Evolutionary conservation across 2,113 vertebrate species (phyloP).

Genomic region (Sylvilagus bachmani): DNA sequence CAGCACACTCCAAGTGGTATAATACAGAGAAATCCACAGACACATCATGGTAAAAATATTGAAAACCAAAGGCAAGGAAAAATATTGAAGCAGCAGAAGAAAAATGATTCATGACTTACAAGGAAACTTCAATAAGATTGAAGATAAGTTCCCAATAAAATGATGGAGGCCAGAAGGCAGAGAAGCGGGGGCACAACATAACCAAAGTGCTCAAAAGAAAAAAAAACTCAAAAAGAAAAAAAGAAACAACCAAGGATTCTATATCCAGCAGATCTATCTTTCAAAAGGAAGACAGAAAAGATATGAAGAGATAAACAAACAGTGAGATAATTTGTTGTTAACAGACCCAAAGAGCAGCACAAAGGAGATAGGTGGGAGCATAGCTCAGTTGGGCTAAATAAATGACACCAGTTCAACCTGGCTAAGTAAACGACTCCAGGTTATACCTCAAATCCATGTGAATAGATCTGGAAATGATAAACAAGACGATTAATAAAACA

Average conservation of each 20-base stretch:
- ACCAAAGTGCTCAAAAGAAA: neutral
- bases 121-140: neutral
- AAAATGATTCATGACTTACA: neutral
- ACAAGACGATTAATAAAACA: neutral
- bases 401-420: too few relatives aligned
- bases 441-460: neutral
- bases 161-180: neutral
- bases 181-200: neutral
- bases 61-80: neutral
- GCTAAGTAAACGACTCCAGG: neutral
- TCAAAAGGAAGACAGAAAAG: slow-evolving; percentile 27
- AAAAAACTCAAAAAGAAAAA: neutral
- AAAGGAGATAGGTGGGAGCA: neutral
- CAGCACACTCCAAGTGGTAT: neutral
- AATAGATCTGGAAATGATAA: neutral
- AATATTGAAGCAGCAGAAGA: neutral
- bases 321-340: neutral
- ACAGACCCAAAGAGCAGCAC: neutral
- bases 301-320: neutral
- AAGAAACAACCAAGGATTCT: neutral
- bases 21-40: neutral
- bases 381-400: neutral
- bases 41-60: neutral
- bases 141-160: slow-evolving; percentile 13
- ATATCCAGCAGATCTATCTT: neutral